Percentiles rank a stretch among this genome's conserved stretches.
These are phyloP conservation scores for Chymomyza procnemis DNA, from an alignment of 2,888 invertebrate genomes.

Conservation along the genomic window DNA sequence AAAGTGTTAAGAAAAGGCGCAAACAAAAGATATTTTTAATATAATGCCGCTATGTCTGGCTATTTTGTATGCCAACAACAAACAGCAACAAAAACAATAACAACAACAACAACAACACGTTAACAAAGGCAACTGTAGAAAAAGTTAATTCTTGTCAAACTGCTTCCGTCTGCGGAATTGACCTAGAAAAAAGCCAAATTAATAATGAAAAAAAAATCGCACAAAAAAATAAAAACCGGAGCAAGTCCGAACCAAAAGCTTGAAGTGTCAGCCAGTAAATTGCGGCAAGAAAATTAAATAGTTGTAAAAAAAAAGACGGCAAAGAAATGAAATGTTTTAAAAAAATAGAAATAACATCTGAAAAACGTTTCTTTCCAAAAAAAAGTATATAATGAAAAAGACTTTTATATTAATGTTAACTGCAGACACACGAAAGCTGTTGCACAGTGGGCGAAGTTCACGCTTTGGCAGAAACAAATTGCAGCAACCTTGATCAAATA, in stretches of 20 bases:
- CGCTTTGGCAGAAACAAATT: too few species aligned
- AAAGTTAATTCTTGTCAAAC: constrained; percentile 67
- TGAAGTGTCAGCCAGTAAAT: constrained; percentile 53
- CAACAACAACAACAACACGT: background rate
- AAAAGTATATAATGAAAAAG: constrained; percentile 30
- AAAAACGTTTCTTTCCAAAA: background rate
- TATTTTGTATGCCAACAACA: background rate
- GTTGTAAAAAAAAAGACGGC: constrained; percentile 26
- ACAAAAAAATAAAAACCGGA: constrained; percentile 25
- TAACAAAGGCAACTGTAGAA: constrained; percentile 40
- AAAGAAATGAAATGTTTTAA: constrained; percentile 27
- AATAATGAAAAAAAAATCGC: constrained; percentile 52
- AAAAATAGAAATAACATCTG: background rate
- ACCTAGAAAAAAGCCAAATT: constrained; percentile 51
- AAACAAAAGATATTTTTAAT: constrained; percentile 46
- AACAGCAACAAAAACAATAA: background rate
- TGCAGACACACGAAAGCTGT: constrained; percentile 42
- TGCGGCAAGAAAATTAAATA: constrained; percentile 42
- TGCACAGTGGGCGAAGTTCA: background rate
- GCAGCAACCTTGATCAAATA: too few species aligned
- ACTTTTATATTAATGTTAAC: constrained; percentile 34
- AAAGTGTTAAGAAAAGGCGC: constrained; percentile 65
- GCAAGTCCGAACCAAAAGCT: constrained; percentile 39
- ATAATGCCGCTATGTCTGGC: constrained; percentile 13
- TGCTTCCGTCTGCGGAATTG: constrained; percentile 64